Conservation (phyloP, 30 jellyfish, hydroid and myxozoan genomes). For the Aurelia sp. region DNA sequence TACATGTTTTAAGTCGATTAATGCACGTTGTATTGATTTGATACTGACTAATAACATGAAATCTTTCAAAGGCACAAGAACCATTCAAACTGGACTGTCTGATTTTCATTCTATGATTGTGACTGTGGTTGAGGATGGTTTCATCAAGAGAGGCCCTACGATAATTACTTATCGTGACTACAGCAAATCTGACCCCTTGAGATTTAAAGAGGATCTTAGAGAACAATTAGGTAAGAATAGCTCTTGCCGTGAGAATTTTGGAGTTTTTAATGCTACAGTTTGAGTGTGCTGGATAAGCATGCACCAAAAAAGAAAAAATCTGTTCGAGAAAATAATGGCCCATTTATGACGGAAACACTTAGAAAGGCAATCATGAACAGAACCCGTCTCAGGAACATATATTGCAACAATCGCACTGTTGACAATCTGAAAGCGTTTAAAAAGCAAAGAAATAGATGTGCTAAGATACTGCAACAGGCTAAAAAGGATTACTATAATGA, state of each 20-base stretch:
- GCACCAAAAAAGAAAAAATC: background rate
- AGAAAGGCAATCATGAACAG: background rate
- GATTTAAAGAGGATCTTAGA: too few relatives aligned
- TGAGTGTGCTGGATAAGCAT: conserved; percentile 19
- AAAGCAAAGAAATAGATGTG: too few relatives aligned
- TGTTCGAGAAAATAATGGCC: conserved; percentile 8
- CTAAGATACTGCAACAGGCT: too few relatives aligned
- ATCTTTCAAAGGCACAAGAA: conserved; percentile 19
- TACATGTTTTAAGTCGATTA: conserved; percentile 15
- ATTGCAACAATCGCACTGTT: background rate
- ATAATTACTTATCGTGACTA: conserved; percentile 26
- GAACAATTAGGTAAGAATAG: too few relatives aligned
- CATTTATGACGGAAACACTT: background rate
- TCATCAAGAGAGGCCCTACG: conserved; percentile 36
- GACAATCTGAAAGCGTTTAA: background rate
- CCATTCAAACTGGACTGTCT: conserved; percentile 19
- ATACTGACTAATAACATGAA: conserved; percentile 1
- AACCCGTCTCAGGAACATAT: too few relatives aligned
- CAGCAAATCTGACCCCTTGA: conserved; percentile 42
- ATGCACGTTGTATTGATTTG: conserved; percentile 1
- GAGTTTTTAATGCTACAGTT: conserved; percentile 15
- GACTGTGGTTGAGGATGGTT: conserved; percentile 59
- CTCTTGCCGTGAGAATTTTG: conserved; percentile 21
- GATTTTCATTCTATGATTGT: background rate
- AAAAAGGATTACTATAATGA: too few relatives aligned